Conservation (phyloP, 2,113 vertebrate species). For the Pterocles gutturalis region DNA sequence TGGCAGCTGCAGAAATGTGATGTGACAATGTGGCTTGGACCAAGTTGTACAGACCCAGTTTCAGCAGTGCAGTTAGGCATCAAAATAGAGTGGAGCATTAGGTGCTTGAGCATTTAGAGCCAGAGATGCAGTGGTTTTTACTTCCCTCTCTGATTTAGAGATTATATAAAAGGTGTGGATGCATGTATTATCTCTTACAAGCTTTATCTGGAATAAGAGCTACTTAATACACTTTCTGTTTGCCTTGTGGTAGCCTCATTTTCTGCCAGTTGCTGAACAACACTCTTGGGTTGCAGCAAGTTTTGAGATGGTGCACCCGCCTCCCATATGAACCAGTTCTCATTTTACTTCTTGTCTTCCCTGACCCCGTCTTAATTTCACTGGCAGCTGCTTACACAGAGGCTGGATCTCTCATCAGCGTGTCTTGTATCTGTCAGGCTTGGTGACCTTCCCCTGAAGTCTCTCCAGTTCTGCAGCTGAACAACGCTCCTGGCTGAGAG, state of each 20-base stretch:
- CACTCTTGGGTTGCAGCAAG: background rate
- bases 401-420: background rate
- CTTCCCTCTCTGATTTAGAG: background rate
- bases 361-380: background rate
- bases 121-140: background rate
- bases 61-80: background rate
- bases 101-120: background rate
- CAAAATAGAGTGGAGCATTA: background rate
- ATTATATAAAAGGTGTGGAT: background rate
- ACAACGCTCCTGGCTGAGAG: background rate
- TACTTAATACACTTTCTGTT: background rate
- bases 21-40: background rate
- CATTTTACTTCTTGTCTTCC: background rate
- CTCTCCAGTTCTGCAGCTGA: constrained; percentile 8
- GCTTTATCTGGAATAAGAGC: background rate
- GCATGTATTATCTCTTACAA: background rate
- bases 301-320: background rate
- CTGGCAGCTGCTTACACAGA: background rate
- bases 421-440: background rate
- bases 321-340: background rate
- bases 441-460: background rate
- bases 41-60: background rate
- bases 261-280: background rate
- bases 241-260: background rate
- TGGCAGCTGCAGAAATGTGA: background rate